Percentiles rank a stretch among this genome's conserved stretches.
Evolutionary conservation across 1,140 invertebrate genomes (phyloP).

Genomic region (Scaptodrosophila lebanonensis): DNA sequence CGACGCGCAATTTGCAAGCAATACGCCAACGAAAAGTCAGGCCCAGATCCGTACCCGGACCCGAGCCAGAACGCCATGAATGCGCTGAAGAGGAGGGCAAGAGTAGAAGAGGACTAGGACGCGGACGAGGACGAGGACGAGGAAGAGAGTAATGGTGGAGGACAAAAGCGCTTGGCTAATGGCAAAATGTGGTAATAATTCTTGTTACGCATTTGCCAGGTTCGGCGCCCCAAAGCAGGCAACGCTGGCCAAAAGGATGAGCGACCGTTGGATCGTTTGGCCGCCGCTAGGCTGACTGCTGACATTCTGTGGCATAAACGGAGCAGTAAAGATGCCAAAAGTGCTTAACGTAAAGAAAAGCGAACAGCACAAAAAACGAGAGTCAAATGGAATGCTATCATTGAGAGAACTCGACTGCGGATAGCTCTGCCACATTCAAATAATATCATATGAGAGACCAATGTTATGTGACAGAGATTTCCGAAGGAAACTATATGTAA

Average conservation of each 20-base stretch:
- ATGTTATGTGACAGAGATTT: too few relatives aligned
- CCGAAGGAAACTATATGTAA: too few relatives aligned
- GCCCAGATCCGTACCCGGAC: too few relatives aligned
- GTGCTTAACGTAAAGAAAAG: slow-evolving; percentile 10
- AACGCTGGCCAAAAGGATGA: slow-evolving; percentile 19
- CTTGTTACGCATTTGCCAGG: slow-evolving; percentile 48
- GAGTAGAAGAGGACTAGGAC: neutral
- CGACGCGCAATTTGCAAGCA: slow-evolving; percentile 56
- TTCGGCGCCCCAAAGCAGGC: slow-evolving; percentile 34
- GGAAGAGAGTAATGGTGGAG: neutral
- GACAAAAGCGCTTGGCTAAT: neutral
- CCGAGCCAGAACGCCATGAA: too few relatives aligned
- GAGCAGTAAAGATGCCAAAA: slow-evolving; percentile 15
- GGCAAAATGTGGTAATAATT: slow-evolving; percentile 59
- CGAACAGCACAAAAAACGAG: slow-evolving; percentile 22
- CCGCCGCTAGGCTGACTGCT: too few relatives aligned
- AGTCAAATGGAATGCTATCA: too few relatives aligned
- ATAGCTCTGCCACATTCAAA: too few relatives aligned
- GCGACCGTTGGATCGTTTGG: too few relatives aligned
- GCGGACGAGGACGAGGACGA: neutral
- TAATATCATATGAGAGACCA: too few relatives aligned
- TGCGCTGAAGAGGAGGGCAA: slow-evolving; percentile 3
- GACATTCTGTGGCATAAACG: too few relatives aligned
- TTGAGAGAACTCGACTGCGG: too few relatives aligned
- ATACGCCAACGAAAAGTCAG: too few relatives aligned